Evolutionary conservation across 2,797 vertebrate species (phyloP), one percentile per base, ranked within the genome.

Genomic region (Serranus cabrilla): DNA sequence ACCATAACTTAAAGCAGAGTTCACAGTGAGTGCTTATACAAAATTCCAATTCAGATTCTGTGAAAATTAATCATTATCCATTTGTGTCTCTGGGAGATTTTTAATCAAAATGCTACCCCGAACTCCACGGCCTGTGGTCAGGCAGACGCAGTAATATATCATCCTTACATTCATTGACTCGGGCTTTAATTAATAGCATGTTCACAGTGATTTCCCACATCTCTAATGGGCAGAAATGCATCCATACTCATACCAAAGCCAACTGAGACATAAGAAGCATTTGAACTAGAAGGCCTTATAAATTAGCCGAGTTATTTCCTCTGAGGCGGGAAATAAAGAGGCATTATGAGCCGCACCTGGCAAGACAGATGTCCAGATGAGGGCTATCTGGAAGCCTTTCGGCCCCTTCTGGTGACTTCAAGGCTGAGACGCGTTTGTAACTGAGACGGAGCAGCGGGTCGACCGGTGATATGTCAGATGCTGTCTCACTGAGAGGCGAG

Each of bases 251-350:
- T 1, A 65, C 50, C 55, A 47, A 69, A 55, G 18, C 23, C 64
- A 13, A 43, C 7, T 70, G 59, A 78, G 68, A 65, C 16, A 1
- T 5, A 34, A 31, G 14, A 68, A 34, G 31, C n/a, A 16, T 56
- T 81, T 87, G 59, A 90, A 84, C 85, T 80, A 31, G 0, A 52
- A 71, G 71, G 71, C 50, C 60, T 79, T 58, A 66, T 79, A 76
- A 80, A 78, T 87, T 80, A 87, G 17, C 58, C 1, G 45, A 64
- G 71, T 63, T 83, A 67, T 83, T 81, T 83, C 76, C 80, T 70
- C 23, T 8, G 59, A 68, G 74, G 42, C 59, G 34, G 2, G 6
- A 64, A 62, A 76, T 81, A 68, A 80, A 80, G 66, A 74, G 47
- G 50, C 57, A 75, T 76, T 70, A 72, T 52, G 58, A 71, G 61